Percentiles rank a stretch among this genome's conserved stretches.
Conservation (phyloP, 2,888 invertebrate genomes). For the Cheilosia urbana region DNA sequence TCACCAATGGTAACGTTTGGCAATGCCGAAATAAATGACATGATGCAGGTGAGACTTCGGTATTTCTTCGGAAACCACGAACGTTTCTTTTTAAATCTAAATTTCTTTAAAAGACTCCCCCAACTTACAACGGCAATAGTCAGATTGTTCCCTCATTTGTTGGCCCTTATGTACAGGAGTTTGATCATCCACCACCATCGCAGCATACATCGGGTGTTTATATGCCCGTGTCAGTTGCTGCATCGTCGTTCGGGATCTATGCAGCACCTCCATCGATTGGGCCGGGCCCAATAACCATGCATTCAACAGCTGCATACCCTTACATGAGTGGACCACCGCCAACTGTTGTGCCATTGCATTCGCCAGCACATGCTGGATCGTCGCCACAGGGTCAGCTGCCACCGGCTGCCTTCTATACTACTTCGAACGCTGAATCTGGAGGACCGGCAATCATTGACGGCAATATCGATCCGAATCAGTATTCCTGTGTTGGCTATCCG, state of each 20-base stretch:
- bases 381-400: slow-evolving; percentile 35
- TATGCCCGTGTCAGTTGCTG: slow-evolving; percentile 76
- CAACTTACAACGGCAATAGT: slow-evolving; percentile 66
- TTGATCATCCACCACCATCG: slow-evolving; percentile 63
- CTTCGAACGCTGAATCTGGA: slow-evolving; percentile 37
- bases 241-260: slow-evolving; percentile 77
- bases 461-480: slow-evolving; percentile 69
- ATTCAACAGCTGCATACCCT: slow-evolving; percentile 68
- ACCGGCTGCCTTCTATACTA: slow-evolving; percentile 55
- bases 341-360: slow-evolving; percentile 51
- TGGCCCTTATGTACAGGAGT: slow-evolving; percentile 68
- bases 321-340: slow-evolving; percentile 72
- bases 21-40: slow-evolving; percentile 49
- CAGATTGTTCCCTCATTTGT: slow-evolving; percentile 63
- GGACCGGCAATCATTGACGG: slow-evolving; percentile 58
- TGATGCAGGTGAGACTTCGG: slow-evolving; percentile 46
- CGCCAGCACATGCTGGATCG: slow-evolving; percentile 59
- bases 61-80: not conserved
- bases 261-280: slow-evolving; percentile 75
- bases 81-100: not conserved
- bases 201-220: slow-evolving; percentile 71
- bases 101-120: slow-evolving; percentile 57
- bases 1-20: slow-evolving; percentile 73
- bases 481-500: slow-evolving; percentile 77
- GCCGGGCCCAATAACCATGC: slow-evolving; percentile 59